phyloP scores from a whole-genome alignment of 2,797 vertebrate species.

The Gadopsis marmoratus region DNA sequence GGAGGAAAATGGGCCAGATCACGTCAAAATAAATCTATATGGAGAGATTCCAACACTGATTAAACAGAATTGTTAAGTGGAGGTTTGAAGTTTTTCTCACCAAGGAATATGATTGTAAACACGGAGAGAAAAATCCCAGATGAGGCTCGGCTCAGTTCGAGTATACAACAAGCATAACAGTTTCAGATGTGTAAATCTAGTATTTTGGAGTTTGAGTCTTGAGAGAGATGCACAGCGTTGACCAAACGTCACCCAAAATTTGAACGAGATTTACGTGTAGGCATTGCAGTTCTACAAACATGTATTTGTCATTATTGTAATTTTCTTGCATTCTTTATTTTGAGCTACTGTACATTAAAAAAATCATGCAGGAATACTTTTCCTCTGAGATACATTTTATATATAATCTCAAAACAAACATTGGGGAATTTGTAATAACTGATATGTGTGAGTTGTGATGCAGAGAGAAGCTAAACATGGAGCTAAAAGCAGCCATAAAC shows the following conservation, averaged over 20 bases:
- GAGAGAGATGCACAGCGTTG: constrained; percentile 52
- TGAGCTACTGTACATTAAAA: background rate
- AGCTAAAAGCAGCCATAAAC: constrained; percentile 30
- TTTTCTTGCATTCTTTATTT: background rate
- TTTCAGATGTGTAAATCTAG: constrained; percentile 81
- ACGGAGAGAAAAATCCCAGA: constrained; percentile 83
- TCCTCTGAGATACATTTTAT: background rate
- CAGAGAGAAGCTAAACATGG: constrained; percentile 3
- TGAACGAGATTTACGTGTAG: constrained; percentile 20
- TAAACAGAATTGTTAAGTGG: constrained; percentile 89
- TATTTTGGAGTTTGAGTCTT: constrained; percentile 69
- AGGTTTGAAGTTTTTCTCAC: constrained; percentile 87
- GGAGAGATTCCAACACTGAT: constrained; percentile 86
- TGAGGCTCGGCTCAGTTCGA: constrained; percentile 69
- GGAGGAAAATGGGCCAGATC: constrained; percentile 83
- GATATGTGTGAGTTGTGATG: constrained; percentile 15
- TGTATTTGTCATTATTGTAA: background rate
- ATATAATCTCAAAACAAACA: background rate
- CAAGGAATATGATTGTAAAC: constrained; percentile 89
- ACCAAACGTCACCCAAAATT: constrained; percentile 67
- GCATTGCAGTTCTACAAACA: background rate
- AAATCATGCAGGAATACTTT: background rate
- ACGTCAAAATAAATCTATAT: constrained; percentile 88
- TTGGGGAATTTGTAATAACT: constrained; percentile 19
- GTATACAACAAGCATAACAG: constrained; percentile 79